These are phyloP conservation scores for Halcyon malimbica DNA, from an alignment of 2,113 vertebrate species.

Conservation along the genomic window DNA sequence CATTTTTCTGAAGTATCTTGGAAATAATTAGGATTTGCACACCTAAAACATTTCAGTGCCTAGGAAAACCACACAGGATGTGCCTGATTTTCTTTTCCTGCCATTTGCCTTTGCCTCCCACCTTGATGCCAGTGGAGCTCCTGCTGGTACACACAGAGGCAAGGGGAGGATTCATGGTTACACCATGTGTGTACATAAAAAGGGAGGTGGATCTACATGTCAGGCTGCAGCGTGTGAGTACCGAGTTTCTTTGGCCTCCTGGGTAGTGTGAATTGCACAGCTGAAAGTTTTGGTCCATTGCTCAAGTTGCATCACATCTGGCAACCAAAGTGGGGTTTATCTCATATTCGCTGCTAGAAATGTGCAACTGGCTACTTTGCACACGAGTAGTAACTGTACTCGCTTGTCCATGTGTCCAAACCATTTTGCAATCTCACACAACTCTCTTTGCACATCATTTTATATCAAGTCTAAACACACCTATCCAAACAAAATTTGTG, in stretches of 20 bases:
- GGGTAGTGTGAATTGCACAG: not conserved
- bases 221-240: not conserved
- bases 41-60: not conserved
- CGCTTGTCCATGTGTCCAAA: not conserved
- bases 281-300: not conserved
- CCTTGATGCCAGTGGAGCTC: not conserved
- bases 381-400: not conserved
- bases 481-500: not conserved
- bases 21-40: not conserved
- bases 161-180: not conserved
- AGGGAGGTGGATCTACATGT: not conserved
- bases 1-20: not conserved
- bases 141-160: not conserved
- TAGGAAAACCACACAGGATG: not conserved
- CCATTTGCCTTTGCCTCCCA: accelerated
- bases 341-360: not conserved
- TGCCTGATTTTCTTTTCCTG: not conserved
- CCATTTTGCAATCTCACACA: not conserved
- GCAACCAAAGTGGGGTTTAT: not conserved
- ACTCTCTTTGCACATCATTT: not conserved
- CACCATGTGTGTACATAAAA: not conserved
- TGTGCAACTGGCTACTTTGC: not conserved
- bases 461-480: not conserved
- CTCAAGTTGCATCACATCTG: not conserved
- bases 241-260: not conserved